phyloP scores from a whole-genome alignment of 2,888 invertebrate species.

The Sussaba pulchella region DNA sequence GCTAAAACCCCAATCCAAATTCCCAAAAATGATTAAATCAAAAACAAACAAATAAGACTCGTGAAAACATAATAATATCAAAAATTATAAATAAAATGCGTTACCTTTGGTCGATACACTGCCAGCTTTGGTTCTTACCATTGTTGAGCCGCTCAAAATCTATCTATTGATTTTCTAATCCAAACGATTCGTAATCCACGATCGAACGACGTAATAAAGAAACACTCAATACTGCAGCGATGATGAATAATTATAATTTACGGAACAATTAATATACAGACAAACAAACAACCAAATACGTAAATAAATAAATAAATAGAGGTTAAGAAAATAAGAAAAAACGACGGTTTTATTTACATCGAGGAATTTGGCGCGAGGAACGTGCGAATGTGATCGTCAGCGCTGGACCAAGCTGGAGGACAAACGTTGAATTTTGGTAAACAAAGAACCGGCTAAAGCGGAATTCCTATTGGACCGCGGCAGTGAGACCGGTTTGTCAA shows the following conservation, averaged over 20 bases:
- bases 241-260: too few relatives aligned
- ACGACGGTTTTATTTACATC: background rate
- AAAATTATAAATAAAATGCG: background rate
- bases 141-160: slow-evolving; percentile 52
- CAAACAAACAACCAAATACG: too few relatives aligned
- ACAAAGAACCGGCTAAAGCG: slow-evolving; percentile 13
- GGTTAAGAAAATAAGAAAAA: background rate
- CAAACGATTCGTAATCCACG: background rate
- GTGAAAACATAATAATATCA: background rate
- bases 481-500: background rate
- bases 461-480: background rate
- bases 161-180: slow-evolving; percentile 76
- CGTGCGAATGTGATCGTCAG: background rate
- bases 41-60: background rate
- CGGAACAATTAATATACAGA: too few relatives aligned
- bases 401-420: background rate
- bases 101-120: slow-evolving; percentile 71
- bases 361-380: too few relatives aligned
- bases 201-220: background rate
- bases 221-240: too few relatives aligned
- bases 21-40: too few relatives aligned
- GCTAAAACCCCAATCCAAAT: too few relatives aligned
- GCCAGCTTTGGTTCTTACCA: slow-evolving; percentile 73
- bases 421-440: slow-evolving; percentile 1
- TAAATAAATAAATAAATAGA: background rate